Evolutionary conservation across 2,888 invertebrate species (phyloP).

Genomic region (Tetragonula carbonaria): DNA sequence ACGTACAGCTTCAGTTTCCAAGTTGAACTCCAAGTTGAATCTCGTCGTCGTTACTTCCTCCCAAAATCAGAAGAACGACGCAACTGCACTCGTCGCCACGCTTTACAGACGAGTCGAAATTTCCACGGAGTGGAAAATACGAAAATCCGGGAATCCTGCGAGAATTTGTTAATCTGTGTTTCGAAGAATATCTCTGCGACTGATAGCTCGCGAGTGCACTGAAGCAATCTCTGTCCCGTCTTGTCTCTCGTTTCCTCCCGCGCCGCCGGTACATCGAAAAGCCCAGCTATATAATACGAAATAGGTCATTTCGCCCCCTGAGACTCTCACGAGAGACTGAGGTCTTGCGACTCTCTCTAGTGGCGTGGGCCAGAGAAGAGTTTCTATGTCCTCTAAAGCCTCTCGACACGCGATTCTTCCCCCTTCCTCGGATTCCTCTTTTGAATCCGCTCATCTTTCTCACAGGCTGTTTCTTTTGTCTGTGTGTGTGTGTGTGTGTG

Average conservation of each 20-base stretch:
- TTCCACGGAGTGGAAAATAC: background rate
- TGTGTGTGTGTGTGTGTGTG: background rate
- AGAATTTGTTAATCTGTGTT: too few relatives aligned
- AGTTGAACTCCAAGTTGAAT: background rate
- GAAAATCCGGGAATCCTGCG: background rate
- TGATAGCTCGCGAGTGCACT: background rate
- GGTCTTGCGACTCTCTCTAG: slow-evolving; percentile 48
- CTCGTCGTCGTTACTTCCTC: background rate
- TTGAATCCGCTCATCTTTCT: slow-evolving; percentile 14
- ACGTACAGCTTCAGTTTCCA: background rate
- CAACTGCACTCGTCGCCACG: background rate
- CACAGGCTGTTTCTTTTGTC: slow-evolving; percentile 20
- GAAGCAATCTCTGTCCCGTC: background rate
- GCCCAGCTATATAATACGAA: slow-evolving; percentile 63
- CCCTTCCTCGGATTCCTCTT: background rate
- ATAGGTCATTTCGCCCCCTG: slow-evolving; percentile 74
- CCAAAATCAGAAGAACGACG: background rate
- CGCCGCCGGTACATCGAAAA: slow-evolving; percentile 16
- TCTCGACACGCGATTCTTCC: slow-evolving; percentile 49
- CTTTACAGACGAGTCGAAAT: background rate
- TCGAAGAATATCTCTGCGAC: background rate
- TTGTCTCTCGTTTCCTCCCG: background rate
- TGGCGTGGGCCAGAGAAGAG: slow-evolving; percentile 45
- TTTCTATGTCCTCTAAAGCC: slow-evolving; percentile 49
- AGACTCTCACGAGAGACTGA: slow-evolving; percentile 52